Conservation (phyloP, 2,888 invertebrate species). For the Fragum sueziense region DNA sequence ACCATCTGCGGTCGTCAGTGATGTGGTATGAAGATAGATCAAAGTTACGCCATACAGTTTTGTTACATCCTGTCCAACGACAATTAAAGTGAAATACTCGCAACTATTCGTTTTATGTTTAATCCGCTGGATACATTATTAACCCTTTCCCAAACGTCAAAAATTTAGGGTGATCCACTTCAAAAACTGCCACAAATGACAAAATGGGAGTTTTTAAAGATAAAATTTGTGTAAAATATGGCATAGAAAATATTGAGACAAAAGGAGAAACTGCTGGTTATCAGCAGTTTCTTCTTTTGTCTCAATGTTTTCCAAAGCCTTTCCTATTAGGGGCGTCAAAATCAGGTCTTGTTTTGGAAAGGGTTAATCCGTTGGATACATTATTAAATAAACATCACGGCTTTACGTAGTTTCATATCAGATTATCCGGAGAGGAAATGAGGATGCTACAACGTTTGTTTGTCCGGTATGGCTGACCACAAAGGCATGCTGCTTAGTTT, state of each 20-base stretch:
- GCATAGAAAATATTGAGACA: too few relatives aligned
- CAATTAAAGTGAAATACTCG: slow-evolving; percentile 24
- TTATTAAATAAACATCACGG: slow-evolving; percentile 32
- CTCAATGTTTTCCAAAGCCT: too few relatives aligned
- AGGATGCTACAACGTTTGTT: slow-evolving; percentile 15
- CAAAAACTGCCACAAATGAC: too few relatives aligned
- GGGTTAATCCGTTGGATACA: slow-evolving; percentile 17
- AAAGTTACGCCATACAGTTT: background rate
- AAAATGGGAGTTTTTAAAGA: too few relatives aligned
- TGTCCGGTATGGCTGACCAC: background rate
- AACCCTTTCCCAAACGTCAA: too few relatives aligned
- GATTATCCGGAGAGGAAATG: slow-evolving; percentile 11
- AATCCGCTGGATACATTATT: slow-evolving; percentile 19
- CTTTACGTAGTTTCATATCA: slow-evolving; percentile 1
- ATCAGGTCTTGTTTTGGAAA: too few relatives aligned
- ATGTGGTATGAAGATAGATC: too few relatives aligned
- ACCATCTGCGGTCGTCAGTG: background rate
- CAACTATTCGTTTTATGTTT: slow-evolving; percentile 24
- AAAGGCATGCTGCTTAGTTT: background rate
- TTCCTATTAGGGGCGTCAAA: too few relatives aligned
- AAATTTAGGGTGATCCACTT: too few relatives aligned
- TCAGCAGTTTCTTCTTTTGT: too few relatives aligned
- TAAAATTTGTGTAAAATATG: too few relatives aligned
- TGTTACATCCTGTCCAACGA: slow-evolving; percentile 7
- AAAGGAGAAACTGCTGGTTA: too few relatives aligned